These are phyloP conservation scores for Ceramica pisi DNA, from an alignment of 2,888 invertebrate genomes.

Conservation along the genomic window DNA sequence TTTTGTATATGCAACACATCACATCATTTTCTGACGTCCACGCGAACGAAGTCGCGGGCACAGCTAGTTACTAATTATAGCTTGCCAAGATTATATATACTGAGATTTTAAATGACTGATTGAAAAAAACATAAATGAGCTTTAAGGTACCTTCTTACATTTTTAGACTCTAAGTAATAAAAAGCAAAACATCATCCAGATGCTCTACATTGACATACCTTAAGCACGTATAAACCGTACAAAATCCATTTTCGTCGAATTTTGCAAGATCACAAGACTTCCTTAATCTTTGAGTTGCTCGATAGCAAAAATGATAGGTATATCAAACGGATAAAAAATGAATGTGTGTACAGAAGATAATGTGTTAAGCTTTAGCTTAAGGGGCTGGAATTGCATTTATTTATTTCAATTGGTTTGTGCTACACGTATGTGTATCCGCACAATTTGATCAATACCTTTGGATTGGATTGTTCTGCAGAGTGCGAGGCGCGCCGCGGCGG, in stretches of 20 bases:
- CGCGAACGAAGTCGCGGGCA: too few species aligned
- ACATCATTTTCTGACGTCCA: too few species aligned
- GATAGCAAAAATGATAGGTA: conserved; percentile 35
- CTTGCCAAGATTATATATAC: too few species aligned
- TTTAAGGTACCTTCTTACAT: too few species aligned
- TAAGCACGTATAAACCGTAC: neutral
- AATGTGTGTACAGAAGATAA: conserved; percentile 23
- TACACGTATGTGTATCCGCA: conserved; percentile 65
- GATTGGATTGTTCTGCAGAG: conserved; percentile 83
- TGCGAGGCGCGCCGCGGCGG: conserved; percentile 72
- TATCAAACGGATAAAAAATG: conserved; percentile 25
- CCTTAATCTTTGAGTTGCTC: conserved; percentile 25
- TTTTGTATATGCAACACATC: too few species aligned
- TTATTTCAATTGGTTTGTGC: conserved; percentile 57
- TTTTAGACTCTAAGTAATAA: too few species aligned
- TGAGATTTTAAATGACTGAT: too few species aligned
- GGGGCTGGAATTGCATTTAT: conserved; percentile 57
- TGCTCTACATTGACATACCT: conserved; percentile 1
- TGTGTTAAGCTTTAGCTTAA: conserved; percentile 38
- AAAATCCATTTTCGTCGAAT: conserved; percentile 7
- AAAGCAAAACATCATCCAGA: neutral
- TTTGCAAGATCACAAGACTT: conserved; percentile 40
- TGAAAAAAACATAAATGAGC: too few species aligned
- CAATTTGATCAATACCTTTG: conserved; percentile 84
- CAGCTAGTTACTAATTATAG: too few species aligned